Evolutionary conservation across 2,888 invertebrate species (phyloP), one percentile per base, ranked within the genome.

Genomic region (Nomada ruficornis): DNA sequence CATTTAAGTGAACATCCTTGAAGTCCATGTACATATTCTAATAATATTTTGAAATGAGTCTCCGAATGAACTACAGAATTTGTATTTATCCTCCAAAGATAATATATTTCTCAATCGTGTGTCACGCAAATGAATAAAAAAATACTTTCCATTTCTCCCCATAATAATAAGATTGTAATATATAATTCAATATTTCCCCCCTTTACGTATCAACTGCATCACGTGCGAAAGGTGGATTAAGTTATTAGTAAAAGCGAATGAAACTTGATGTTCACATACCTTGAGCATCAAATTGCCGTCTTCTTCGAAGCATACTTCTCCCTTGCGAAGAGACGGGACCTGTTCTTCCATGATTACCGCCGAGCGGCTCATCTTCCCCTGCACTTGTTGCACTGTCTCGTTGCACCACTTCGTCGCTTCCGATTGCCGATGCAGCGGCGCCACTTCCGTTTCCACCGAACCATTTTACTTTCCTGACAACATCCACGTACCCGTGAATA

Each of bases 311-410:
- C 86, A 94, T 92, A 23, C 91, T 91, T 68, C 94, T 88, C 74
- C 90, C 92, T 72, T 94, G 94, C 7, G 92, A 89, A 52, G 92
- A 90, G 20, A 89, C 86, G 2, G 90, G 90, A 15, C 89, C 89
- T 7, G 87, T 76, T 85, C 92, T 88, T 9, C 82, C 78, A 60
- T 91, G 90, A 63, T 90, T 89, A 47, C 92, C 91, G 36, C 92
- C 90, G 75, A 91, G 91, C 2, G 91, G 90, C 50, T 94, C 93
- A 63, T 93, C 94, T 77, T 94, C 94, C 0, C 93, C 94, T 3
- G 93, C 93, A 80, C 93, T 94, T 5, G 93, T 94, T 13, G 93
- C 93, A 75, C 94, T 94, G 85, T 94, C 94, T 15, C 93, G 92
- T 80, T 94, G 93, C 74, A 93, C 86, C 13, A 92, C 88, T 81